Evolutionary conservation across 2,113 vertebrate species (phyloP), one percentile per base, ranked within the genome.

Genomic region (Pseudorectes ferrugineus): DNA sequence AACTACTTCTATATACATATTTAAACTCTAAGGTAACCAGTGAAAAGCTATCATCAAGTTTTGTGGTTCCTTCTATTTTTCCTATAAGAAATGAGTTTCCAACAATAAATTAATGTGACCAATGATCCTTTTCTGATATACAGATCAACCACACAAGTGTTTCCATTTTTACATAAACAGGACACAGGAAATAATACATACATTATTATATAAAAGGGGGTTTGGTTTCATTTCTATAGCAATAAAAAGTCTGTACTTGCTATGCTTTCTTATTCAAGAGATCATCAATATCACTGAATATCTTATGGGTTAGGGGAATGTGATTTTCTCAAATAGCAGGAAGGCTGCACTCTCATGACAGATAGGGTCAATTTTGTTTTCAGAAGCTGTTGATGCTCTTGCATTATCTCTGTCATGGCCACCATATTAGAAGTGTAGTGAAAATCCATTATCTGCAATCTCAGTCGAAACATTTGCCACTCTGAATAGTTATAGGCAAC

Each of bases 361-460:
- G 93, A 95, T 96, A 74, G 90, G 82, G 88, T 88, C 93, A 95
- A 92, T 96, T 96, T 97, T 94, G 94, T 93, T 95, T 95, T 74
- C 92, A 93, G 92, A 92, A 93, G 82, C 85, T 86, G 81, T 59
- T 96, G 85, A 82, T 70, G 63, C 36, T 92, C 81, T 74, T 65
- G 29, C 1, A 9, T 66, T 96, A 46, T 89, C 93, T 92, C 78
- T 93, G 89, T 90, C 89, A 67, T 12, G 65, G 71, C 75, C 78
- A 88, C 92, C 94, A 80, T 62, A 88, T 95, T 88, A 94, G 82
- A 96, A 95, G 43, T 1, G 1, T 59, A 92, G 79, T 3, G 14
- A 78, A 88, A 97, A 96, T 96, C 85, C 75, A 77, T 93, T 96
- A 79, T 90, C 90, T 84, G 79, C 72, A 85, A 86, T 94, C 75